Base-by-base conservation (phyloP, 2,888 invertebrate genomes). In the Meliscaeva auricollis region DNA sequence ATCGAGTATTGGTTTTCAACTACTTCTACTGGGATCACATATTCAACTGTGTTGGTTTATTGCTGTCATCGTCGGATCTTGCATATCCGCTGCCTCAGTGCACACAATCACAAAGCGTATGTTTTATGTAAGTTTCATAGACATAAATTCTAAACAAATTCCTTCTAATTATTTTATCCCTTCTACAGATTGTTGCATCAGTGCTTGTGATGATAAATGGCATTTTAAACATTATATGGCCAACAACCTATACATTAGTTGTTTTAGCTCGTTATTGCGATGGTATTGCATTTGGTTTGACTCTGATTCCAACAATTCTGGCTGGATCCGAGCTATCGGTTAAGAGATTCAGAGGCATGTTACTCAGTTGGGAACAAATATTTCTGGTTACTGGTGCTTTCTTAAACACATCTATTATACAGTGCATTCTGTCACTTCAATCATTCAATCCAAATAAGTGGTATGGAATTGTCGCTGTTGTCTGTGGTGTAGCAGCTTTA, bases 21-120 rank as follows among this genome's bases (percentile, higher is more conserved):
- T 60, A 13, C 3, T 52, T 35, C 15, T 35, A 3, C 4, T 15
- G 4, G 3, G 9, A 7, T 72, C 26, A 2, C 88, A 89, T 50
- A 88, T 90, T 26, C 81, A 84, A 11, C 88, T 74, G 58, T 89
- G 88, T 60, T 90, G 91, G 90, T 90, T 90, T 41, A 82, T 91
- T 56, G 90, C 90, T 0, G 87, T 90, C 38, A 89, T 90, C 6
- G 88, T 88, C 44, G 90, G 91, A 30, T 87, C 88, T 3, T 66
- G 89, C n/a, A 50, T 90, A 1, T 75, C 89, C 0, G 75, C 89
- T 0, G 26, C 88, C 2, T 54, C 88, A 0, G 76, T 88, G 0
- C 9, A 90, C 88, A 58, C 56, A 56, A 13, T 72, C 50, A 46
- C 20, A 70, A 20, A 50, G 26, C 66, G 73, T 11, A 0, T 73